These are phyloP conservation scores for Sesia bembeciformis DNA, from an alignment of 2,888 invertebrate species.

Conservation along the genomic window DNA sequence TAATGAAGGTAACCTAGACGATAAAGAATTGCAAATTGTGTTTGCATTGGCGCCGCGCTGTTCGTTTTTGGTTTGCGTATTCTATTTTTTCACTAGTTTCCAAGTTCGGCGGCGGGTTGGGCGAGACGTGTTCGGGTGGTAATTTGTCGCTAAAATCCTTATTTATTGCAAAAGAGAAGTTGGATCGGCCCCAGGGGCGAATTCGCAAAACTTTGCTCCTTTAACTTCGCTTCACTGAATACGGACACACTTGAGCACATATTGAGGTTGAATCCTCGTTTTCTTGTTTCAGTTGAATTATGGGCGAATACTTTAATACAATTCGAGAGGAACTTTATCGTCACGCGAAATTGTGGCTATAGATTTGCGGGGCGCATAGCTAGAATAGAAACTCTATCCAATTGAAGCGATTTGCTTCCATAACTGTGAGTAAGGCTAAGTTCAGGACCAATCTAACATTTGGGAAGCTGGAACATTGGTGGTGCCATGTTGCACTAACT, in stretches of 20 bases:
- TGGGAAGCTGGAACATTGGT: neutral
- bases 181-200: conserved; percentile 65
- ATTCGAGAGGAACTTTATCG: conserved; percentile 31
- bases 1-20: too few relatives aligned
- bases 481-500: neutral
- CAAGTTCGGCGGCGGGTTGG: conserved; percentile 42
- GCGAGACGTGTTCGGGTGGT: conserved; percentile 62
- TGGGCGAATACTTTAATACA: conserved; percentile 50
- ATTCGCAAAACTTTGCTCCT: conserved; percentile 64
- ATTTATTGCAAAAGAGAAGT: conserved; percentile 70
- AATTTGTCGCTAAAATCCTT: conserved; percentile 74
- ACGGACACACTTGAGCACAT: conserved; percentile 66
- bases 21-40: too few relatives aligned
- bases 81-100: conserved; percentile 41
- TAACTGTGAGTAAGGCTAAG: neutral
- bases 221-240: conserved; percentile 66
- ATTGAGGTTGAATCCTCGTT: conserved; percentile 65
- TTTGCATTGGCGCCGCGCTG: too few relatives aligned
- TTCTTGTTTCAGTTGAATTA: conserved; percentile 62
- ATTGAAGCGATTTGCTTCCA: neutral
- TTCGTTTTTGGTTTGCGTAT: too few relatives aligned
- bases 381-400: neutral
- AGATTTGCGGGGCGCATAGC: neutral
- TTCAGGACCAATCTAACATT: neutral
- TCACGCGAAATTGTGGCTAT: conserved; percentile 1